Conservation (phyloP, 1,140 invertebrate species). For the Sogatella furcifera region DNA sequence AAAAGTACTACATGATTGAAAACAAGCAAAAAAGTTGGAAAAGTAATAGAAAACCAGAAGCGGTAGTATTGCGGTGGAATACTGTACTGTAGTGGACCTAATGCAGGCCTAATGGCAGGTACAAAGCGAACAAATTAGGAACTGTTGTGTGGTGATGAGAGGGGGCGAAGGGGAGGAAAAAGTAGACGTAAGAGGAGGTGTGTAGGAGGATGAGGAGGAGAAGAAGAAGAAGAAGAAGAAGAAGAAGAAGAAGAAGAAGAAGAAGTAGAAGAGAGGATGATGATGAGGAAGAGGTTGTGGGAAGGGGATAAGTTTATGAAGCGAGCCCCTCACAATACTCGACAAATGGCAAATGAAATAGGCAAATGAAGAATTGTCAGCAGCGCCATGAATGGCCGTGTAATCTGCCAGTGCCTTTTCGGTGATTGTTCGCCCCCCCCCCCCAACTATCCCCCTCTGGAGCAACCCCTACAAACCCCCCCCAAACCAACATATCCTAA, state of each 20-base stretch:
- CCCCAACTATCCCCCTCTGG: no score
- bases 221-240: background rate
- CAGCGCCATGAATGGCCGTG: conserved; percentile 16
- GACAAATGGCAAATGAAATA: conserved; percentile 38
- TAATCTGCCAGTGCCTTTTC: background rate
- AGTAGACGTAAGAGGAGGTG: no score
- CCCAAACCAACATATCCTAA: background rate
- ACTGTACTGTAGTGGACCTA: background rate
- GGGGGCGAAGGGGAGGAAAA: background rate
- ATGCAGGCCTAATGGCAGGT: background rate
- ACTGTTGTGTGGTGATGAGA: no score
- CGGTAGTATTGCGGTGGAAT: no score
- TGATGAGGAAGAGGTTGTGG: background rate
- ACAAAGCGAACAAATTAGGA: background rate
- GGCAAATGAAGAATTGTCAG: conserved; percentile 40
- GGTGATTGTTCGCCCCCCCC: conserved; percentile 9
- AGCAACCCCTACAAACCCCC: background rate
- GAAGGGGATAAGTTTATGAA: background rate
- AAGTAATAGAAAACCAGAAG: no score
- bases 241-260: background rate
- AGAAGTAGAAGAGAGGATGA: background rate
- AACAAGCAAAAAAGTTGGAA: no score
- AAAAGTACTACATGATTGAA: no score
- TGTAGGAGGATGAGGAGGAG: no score
- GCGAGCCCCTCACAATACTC: conserved; percentile 31